A percentile compares a stretch with the other conserved stretches of the same genome.
Conservation (phyloP, 2,888 invertebrate species). For the Autographa pulchrina region DNA sequence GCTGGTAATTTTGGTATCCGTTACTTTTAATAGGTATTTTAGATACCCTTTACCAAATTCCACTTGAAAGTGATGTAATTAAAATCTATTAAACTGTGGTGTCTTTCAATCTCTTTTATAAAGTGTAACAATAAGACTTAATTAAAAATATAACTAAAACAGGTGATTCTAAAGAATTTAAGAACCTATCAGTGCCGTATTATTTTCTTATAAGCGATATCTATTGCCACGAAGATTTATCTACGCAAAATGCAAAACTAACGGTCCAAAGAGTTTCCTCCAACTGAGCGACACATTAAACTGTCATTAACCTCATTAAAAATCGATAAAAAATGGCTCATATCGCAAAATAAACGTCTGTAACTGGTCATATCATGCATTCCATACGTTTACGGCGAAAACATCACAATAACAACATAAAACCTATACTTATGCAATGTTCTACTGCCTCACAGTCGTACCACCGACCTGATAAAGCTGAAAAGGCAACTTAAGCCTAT, state of each 20-base stretch:
- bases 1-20: background rate
- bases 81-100: background rate
- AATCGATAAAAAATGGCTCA: constrained; percentile 77
- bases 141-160: no score
- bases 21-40: background rate
- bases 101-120: no score
- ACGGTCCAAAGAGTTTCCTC: constrained; percentile 48
- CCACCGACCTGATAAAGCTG: constrained; percentile 89
- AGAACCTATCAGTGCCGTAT: background rate
- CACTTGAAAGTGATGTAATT: background rate
- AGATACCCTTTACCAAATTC: background rate
- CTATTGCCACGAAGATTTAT: constrained; percentile 34
- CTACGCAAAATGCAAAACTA: constrained; percentile 39
- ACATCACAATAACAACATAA: constrained; percentile 89
- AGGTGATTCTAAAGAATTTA: constrained; percentile 10
- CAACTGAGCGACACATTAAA: constrained; percentile 48
- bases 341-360: constrained; percentile 79
- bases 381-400: constrained; percentile 87
- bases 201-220: constrained; percentile 22
- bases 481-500: constrained; percentile 89
- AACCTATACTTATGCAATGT: constrained; percentile 89
- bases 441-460: constrained; percentile 88
- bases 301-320: constrained; percentile 71
- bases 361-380: constrained; percentile 85
- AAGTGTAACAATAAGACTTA: no score